Evolutionary conservation across 2,797 vertebrate genomes (phyloP).

Genomic region (Glyptemys insculpta): DNA sequence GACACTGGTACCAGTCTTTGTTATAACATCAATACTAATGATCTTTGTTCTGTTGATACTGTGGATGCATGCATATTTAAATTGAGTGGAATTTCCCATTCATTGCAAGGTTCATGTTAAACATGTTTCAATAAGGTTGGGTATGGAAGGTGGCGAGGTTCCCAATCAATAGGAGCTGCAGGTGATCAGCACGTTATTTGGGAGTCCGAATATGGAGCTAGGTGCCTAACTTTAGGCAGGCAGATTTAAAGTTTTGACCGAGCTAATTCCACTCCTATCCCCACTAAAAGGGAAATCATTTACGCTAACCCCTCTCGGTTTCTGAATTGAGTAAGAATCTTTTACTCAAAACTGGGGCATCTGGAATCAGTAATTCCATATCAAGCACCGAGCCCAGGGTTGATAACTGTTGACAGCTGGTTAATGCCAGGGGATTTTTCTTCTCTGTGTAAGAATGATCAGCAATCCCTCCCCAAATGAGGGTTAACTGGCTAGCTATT

Average conservation of each 20-base stretch:
- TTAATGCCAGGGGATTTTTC: background rate
- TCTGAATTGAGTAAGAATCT: background rate
- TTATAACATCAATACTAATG: background rate
- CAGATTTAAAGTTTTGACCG: background rate
- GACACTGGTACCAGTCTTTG: accelerated
- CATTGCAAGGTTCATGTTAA: background rate
- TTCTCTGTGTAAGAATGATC: background rate
- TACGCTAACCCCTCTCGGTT: background rate
- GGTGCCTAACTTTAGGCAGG: background rate
- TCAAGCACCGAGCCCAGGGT: background rate
- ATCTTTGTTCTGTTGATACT: background rate
- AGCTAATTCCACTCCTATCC: background rate
- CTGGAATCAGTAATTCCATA: background rate
- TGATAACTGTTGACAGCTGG: background rate
- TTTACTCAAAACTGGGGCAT: accelerated
- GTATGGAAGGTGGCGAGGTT: background rate
- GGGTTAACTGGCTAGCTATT: background rate
- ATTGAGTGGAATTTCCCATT: background rate
- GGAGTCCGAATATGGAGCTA: background rate
- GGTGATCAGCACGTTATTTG: background rate
- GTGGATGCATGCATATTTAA: background rate
- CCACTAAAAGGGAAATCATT: background rate
- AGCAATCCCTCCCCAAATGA: background rate
- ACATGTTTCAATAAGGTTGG: background rate
- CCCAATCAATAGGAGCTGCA: background rate